Percentiles rank a stretch among this genome's conserved stretches.
These are phyloP conservation scores for Chaunax sp. DNA, from an alignment of 2,797 vertebrate species.

Conservation along the genomic window DNA sequence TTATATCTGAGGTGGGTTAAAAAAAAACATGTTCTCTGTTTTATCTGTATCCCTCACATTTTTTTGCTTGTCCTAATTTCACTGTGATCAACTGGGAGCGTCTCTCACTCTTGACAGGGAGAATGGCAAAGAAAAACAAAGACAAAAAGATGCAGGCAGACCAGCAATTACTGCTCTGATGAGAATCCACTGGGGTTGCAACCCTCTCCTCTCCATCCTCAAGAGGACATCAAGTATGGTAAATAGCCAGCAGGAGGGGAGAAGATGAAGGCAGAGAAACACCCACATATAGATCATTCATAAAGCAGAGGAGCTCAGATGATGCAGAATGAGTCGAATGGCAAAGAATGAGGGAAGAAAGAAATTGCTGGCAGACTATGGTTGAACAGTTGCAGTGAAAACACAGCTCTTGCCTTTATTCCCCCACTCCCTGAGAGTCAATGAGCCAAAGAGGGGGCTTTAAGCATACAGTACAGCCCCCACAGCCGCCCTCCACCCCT, in stretches of 20 bases:
- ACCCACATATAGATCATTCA: slow-evolving; percentile 39
- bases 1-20: slow-evolving; percentile 28
- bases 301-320: slow-evolving; percentile 29
- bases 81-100: slow-evolving; percentile 36
- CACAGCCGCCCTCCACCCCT: slow-evolving; percentile 13
- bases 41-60: slow-evolving; percentile 12
- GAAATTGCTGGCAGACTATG: slow-evolving; percentile 56
- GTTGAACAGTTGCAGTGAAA: slow-evolving; percentile 59
- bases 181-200: slow-evolving; percentile 34
- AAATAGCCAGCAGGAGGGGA: slow-evolving; percentile 58
- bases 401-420: slow-evolving; percentile 42
- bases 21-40: slow-evolving; percentile 10
- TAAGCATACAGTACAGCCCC: slow-evolving; percentile 30
- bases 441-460: slow-evolving; percentile 66
- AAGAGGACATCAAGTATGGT: slow-evolving; percentile 56
- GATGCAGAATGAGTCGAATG: slow-evolving; percentile 14
- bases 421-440: slow-evolving; percentile 62
- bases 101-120: slow-evolving; percentile 18
- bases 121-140: slow-evolving; percentile 38
- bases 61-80: slow-evolving; percentile 48
- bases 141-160: slow-evolving; percentile 32
- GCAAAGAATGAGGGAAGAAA: slow-evolving; percentile 31
- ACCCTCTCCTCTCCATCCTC: slow-evolving; percentile 24
- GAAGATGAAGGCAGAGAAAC: slow-evolving; percentile 41
- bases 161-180: slow-evolving; percentile 9